phyloP scores from a whole-genome alignment of 2,113 vertebrate genomes.

The Ophthalmotilapia sp. region DNA sequence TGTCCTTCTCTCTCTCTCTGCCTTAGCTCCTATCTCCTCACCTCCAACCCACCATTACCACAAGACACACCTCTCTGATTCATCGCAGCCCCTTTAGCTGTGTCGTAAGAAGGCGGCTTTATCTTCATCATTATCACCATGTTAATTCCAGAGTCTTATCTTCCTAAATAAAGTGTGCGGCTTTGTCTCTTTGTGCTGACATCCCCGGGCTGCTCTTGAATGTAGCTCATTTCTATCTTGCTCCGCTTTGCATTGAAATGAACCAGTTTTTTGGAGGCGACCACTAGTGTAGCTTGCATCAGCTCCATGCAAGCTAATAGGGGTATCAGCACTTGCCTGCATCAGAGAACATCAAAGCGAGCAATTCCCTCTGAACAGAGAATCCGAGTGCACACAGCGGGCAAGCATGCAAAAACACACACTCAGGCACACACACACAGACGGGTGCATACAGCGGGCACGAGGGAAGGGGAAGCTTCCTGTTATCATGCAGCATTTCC shows the following conservation, averaged over 20 bases:
- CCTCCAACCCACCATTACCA: neutral
- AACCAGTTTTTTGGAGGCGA: constrained; percentile 17
- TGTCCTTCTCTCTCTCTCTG: neutral
- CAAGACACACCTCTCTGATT: constrained; percentile 20
- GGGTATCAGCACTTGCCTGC: constrained; percentile 69
- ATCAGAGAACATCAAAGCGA: constrained; percentile 71
- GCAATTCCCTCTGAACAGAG: constrained; percentile 66
- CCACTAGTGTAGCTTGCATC: constrained; percentile 58
- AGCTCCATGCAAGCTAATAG: constrained; percentile 68
- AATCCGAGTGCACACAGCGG: constrained; percentile 65
- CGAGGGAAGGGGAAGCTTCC: constrained; percentile 39
- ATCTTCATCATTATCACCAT: constrained; percentile 43
- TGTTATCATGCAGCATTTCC: constrained; percentile 62
- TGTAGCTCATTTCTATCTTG: constrained; percentile 26
- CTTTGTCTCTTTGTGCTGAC: constrained; percentile 60
- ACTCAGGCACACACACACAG: neutral
- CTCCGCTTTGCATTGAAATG: constrained; percentile 29
- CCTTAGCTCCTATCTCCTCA: neutral
- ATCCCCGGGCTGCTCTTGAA: constrained; percentile 60
- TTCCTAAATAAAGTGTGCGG: constrained; percentile 60
- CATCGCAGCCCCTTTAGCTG: constrained; percentile 30
- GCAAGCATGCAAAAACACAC: constrained; percentile 41
- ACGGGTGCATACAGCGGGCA: constrained; percentile 65
- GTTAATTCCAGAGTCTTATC: constrained; percentile 61
- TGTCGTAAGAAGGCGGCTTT: constrained; percentile 13